A percentile compares a stretch with the other conserved stretches of the same genome.
Conservation (phyloP, 2,113 vertebrate genomes). For the Microcebus murinus region DNA sequence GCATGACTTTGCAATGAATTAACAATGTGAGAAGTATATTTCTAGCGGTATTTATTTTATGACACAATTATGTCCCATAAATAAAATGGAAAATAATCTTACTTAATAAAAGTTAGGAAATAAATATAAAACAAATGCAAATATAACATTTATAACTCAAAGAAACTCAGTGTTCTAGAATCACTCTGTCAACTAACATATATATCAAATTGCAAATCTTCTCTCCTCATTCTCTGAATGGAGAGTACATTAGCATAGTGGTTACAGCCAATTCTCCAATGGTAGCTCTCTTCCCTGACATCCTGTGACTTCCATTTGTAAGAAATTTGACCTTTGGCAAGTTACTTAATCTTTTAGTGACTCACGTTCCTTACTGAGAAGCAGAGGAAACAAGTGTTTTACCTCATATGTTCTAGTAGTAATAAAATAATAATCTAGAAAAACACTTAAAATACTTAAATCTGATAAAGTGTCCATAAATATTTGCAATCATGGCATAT, state of each 20-base stretch:
- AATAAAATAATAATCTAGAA: background rate
- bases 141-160: background rate
- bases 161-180: background rate
- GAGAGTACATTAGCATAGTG: background rate
- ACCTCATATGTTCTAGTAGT: background rate
- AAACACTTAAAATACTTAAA: background rate
- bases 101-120: constrained; percentile 25
- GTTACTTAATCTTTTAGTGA: background rate
- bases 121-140: constrained; percentile 40
- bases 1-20: constrained; percentile 6
- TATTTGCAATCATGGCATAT: background rate
- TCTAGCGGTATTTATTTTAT: constrained; percentile 43
- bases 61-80: constrained; percentile 48
- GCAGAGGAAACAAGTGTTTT: background rate
- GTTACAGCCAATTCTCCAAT: background rate
- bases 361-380: background rate
- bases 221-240: background rate
- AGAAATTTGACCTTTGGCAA: background rate
- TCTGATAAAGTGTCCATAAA: background rate
- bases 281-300: background rate
- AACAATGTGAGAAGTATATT: constrained; percentile 42
- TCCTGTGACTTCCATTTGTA: background rate
- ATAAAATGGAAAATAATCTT: constrained; percentile 55
- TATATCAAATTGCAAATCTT: background rate
- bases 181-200: background rate